phyloP scores from a whole-genome alignment of 2,797 vertebrate genomes.

The Bradypus variegatus region DNA sequence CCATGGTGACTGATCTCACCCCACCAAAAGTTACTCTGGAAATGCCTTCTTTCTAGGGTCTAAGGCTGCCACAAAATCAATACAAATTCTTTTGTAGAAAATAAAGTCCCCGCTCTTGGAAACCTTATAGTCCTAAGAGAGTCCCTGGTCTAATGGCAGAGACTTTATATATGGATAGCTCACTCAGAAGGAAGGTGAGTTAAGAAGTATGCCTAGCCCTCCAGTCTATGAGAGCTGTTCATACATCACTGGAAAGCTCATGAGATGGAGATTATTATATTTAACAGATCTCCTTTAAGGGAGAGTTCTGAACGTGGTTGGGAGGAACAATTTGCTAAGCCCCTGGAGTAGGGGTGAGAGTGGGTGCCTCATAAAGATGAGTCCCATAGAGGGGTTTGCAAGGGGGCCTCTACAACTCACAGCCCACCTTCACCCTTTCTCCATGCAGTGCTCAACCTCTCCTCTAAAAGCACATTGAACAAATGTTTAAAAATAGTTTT shows the following conservation, averaged over 20 bases:
- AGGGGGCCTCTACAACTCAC: background rate
- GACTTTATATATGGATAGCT: background rate
- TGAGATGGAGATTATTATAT: background rate
- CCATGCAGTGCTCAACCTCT: background rate
- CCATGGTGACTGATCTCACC: background rate
- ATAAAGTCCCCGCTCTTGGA: background rate
- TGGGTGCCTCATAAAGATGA: background rate
- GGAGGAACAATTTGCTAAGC: background rate
- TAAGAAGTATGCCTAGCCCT: background rate
- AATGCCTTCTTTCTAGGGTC: background rate
- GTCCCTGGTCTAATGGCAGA: background rate
- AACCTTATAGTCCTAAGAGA: background rate
- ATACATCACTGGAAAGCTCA: slow-evolving; percentile 15
- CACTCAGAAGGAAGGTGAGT: background rate
- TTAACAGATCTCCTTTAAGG: background rate
- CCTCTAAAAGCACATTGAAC: background rate
- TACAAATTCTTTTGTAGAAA: background rate
- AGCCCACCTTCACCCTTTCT: background rate
- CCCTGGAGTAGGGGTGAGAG: background rate
- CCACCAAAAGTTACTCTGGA: background rate
- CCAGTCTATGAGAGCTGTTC: background rate
- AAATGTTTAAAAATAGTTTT: slow-evolving; percentile 24
- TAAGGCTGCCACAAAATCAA: slow-evolving; percentile 15
- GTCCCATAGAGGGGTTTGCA: background rate
- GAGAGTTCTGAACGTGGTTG: background rate